Evolutionary conservation across 2,797 vertebrate genomes (phyloP).

Genomic region (Gymnothorax javanicus): DNA sequence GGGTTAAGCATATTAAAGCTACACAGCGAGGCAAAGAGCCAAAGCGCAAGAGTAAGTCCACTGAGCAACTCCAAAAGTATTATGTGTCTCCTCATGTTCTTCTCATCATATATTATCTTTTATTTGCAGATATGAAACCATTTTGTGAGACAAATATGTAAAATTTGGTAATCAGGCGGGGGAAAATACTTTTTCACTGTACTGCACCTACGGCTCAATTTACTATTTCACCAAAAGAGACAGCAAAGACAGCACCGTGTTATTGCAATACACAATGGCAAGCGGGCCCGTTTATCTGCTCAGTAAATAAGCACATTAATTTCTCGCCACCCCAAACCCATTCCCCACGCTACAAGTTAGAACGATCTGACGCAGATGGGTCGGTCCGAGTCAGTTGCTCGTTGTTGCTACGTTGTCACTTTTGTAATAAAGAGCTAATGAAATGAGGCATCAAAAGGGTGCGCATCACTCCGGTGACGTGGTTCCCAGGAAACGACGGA

Average conservation of each 20-base stretch:
- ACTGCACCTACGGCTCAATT: too few species aligned
- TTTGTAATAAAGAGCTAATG: constrained; percentile 66
- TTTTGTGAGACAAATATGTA: too few species aligned
- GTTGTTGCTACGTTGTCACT: constrained; percentile 58
- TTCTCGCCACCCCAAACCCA: constrained; percentile 47
- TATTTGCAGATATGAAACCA: too few species aligned
- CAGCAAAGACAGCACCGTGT: background rate
- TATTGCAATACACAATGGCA: background rate
- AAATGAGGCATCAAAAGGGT: constrained; percentile 58
- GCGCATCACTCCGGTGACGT: background rate
- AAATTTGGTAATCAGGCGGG: too few species aligned
- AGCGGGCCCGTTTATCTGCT: background rate
- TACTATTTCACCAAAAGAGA: background rate
- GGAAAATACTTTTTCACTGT: too few species aligned
- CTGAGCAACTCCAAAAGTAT: too few species aligned
- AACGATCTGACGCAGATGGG: constrained; percentile 40
- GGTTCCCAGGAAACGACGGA: constrained; percentile 45
- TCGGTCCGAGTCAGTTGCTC: constrained; percentile 35
- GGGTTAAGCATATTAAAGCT: too few species aligned
- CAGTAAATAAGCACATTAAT: background rate
- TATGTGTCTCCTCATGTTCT: too few species aligned
- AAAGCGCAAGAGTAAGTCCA: too few species aligned
- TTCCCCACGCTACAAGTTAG: constrained; percentile 23
- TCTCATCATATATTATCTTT: too few species aligned
- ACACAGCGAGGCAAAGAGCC: too few species aligned